A percentile compares a stretch with the other conserved stretches of the same genome.
Evolutionary conservation across 2,113 vertebrate species (phyloP).

Genomic region (Orycteropus afer): DNA sequence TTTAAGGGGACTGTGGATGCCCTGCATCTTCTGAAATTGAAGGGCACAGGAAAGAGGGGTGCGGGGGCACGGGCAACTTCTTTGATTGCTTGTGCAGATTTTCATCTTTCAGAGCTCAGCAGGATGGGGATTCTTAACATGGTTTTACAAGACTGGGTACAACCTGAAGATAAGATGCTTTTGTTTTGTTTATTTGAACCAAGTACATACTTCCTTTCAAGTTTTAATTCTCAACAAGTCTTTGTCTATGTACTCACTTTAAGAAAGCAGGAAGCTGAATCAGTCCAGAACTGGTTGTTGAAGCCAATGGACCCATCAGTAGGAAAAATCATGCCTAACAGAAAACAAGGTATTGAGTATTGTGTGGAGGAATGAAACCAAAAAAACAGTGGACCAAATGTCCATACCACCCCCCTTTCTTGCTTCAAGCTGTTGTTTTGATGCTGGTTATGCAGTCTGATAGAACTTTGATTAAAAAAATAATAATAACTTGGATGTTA

Average conservation of each 20-base stretch:
- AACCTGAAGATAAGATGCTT: background rate
- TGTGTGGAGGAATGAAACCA: background rate
- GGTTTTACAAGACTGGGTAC: background rate
- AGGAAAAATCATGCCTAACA: background rate
- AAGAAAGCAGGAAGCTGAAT: background rate
- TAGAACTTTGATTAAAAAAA: background rate
- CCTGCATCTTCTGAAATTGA: background rate
- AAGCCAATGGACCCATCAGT: background rate
- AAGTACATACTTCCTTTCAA: background rate
- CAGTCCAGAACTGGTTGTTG: background rate
- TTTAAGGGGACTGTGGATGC: background rate
- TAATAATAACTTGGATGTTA: constrained; percentile 3
- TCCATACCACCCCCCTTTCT: background rate
- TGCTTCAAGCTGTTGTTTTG: background rate
- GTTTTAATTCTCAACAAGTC: background rate
- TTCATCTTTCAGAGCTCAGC: background rate
- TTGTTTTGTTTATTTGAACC: background rate
- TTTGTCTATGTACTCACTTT: background rate
- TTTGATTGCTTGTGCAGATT: background rate
- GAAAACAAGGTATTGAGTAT: background rate
- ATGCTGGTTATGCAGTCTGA: background rate
- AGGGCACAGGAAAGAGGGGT: background rate
- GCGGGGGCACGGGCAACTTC: background rate
- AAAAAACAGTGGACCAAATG: background rate
- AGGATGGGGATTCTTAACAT: background rate